Conservation (phyloP, 2,113 vertebrate species). For the Myrmophylax atrothorax region DNA sequence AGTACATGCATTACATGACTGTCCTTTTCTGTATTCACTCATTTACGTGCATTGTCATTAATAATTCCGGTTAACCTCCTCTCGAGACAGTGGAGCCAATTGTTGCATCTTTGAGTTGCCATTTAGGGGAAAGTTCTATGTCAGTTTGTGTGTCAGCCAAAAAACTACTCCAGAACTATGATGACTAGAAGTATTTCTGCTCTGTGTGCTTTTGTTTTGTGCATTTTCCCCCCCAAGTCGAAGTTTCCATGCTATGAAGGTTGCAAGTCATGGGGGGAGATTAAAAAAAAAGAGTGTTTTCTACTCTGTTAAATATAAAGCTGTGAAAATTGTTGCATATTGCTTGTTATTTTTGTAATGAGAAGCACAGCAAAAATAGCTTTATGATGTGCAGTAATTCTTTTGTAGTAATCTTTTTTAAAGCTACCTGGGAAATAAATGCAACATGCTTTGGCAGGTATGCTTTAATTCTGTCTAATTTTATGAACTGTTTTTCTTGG, state of each 20-base stretch:
- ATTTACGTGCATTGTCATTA: not conserved
- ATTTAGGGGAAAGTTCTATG: not conserved
- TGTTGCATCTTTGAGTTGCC: slow-evolving; percentile 5
- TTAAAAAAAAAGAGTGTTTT: not conserved
- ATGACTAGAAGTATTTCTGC: not conserved
- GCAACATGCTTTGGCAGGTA: slow-evolving; percentile 27
- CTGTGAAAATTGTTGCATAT: not conserved
- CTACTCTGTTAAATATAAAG: not conserved
- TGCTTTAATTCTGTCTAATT: slow-evolving; percentile 42
- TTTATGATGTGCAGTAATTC: not conserved
- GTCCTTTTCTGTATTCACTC: not conserved
- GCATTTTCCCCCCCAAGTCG: not conserved
- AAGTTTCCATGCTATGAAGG: not conserved
- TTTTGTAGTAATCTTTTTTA: slow-evolving; percentile 1
- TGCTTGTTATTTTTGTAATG: not conserved
- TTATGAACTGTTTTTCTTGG: slow-evolving; percentile 67
- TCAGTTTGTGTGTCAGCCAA: not conserved
- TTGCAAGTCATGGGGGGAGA: not conserved
- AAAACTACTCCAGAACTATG: not conserved
- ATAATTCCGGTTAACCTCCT: not conserved
- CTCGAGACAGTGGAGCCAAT: not conserved
- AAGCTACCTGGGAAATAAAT: slow-evolving; percentile 30
- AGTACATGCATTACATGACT: not conserved
- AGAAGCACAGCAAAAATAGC: not conserved
- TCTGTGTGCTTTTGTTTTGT: not conserved